Evolutionary conservation across 2,113 vertebrate species (phyloP).

Genomic region (Colossoma macropomum): DNA sequence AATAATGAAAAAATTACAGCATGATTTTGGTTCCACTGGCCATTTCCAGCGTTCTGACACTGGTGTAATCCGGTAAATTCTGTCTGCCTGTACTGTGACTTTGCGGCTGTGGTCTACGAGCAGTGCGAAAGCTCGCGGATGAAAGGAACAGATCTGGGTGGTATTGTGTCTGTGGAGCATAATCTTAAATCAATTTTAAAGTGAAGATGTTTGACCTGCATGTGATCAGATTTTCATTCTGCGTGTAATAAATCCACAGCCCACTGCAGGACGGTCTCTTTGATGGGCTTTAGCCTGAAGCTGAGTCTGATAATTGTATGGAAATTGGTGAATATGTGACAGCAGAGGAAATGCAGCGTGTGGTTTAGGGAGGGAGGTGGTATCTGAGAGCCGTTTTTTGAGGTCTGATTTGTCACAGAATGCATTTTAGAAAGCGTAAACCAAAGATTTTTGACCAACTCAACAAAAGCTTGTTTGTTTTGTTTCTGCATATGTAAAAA

Average conservation of each 20-base stretch:
- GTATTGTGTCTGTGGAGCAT: neutral
- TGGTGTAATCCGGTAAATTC: no score
- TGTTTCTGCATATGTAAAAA: no score
- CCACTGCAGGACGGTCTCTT: conserved; percentile 16
- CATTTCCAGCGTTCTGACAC: no score
- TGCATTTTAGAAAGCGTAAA: no score
- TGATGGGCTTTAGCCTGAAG: conserved; percentile 26
- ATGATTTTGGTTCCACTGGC: no score
- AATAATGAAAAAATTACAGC: no score
- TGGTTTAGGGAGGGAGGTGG: neutral
- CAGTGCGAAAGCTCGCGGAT: neutral
- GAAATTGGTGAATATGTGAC: conserved; percentile 42
- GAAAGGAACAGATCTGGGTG: neutral
- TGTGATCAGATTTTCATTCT: conserved; percentile 34
- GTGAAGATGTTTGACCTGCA: neutral
- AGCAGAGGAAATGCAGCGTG: conserved; percentile 19
- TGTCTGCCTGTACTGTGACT: neutral
- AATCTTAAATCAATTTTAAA: neutral
- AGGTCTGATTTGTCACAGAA: neutral
- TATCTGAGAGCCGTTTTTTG: neutral
- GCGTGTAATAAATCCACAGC: conserved; percentile 23
- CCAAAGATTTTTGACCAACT: no score
- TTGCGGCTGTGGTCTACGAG: neutral
- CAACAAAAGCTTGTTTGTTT: no score
- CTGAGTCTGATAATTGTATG: conserved; percentile 30